Base-by-base conservation (phyloP, 2,888 invertebrate genomes). In the Drosophila anceps region DNA sequence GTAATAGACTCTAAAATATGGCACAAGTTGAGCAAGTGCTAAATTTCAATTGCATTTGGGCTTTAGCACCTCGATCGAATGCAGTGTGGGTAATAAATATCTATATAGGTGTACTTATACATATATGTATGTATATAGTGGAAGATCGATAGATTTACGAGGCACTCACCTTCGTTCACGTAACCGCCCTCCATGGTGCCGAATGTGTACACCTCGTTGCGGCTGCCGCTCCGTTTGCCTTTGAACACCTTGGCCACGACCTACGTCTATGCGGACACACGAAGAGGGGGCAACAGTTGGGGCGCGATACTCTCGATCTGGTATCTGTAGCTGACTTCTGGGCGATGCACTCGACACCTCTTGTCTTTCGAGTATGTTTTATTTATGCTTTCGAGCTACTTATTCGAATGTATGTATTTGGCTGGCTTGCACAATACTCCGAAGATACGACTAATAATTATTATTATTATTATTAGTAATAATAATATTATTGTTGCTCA, bases 161-260 rank as follows among this genome's bases (percentile, higher is more conserved):
- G 62, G 59, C 41, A 60, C 92, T 92, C 89, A 92, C 92, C 92
- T 93, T 92, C 92, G 78, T 93, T 92, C 81, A 92, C 92, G 79
- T 92, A 92, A 82, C 92, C 92, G 79, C 92, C 92, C 75, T 92
- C 92, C 92, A 93, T 92, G 83, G 90, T 92, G 84, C 91, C 91
- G 75, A 91, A 92, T 62, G 92, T 89, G 81, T 91, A 91, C 91
- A 91, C 91, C 84, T 86, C 90, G 90, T 76, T 87, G 80, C 88
- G 76, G 72, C 61, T 79, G 70, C 79, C 65, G 44, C 71, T 81
- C 63, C 69, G 73, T n/a, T 61, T 86, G 63, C 43, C 81, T 55
- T 81, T 69, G 63, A 82, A 73, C 79, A 87, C 82, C 75, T 86
- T 88, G 89, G 84, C 89, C 84, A 77, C 89, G 89, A 82, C 82